phyloP scores from a whole-genome alignment of 2,113 vertebrate genomes.

The Xenopus borealis region DNA sequence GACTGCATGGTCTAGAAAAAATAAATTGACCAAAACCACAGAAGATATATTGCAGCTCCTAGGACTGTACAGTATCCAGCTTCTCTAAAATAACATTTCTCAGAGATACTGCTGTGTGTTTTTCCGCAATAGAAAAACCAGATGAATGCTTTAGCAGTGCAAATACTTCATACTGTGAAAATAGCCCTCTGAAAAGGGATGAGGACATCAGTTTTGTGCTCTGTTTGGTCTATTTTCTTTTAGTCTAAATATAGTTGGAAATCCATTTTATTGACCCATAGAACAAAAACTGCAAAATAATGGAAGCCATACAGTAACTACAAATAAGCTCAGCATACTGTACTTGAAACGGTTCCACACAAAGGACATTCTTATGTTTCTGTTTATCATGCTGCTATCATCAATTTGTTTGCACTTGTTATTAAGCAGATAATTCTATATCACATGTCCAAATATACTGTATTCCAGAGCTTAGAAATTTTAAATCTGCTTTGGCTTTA shows the following conservation, averaged over 20 bases:
- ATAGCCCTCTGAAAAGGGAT: slow-evolving; percentile 9
- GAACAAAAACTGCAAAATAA: too few species aligned
- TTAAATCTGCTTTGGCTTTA: too few species aligned
- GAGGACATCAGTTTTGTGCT: not conserved
- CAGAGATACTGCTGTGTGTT: slow-evolving; percentile 13
- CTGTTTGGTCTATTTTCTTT: too few species aligned
- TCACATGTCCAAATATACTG: too few species aligned
- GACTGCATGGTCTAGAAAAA: slow-evolving; percentile 2
- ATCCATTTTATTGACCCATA: too few species aligned
- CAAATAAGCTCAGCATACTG: too few species aligned
- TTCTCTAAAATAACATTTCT: slow-evolving; percentile 22
- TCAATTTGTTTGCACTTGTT: not conserved
- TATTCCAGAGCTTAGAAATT: too few species aligned
- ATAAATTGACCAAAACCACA: slow-evolving; percentile 22
- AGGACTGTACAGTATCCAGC: slow-evolving; percentile 23
- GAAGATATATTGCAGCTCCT: slow-evolving; percentile 18
- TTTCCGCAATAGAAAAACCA: slow-evolving; percentile 18
- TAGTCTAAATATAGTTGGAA: too few species aligned
- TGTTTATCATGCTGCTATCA: not conserved
- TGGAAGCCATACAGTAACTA: too few species aligned
- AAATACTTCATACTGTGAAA: slow-evolving; percentile 18
- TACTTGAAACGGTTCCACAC: too few species aligned
- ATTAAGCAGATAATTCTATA: too few species aligned
- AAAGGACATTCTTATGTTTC: not conserved
- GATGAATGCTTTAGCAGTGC: slow-evolving; percentile 26